phyloP scores from a whole-genome alignment of 2,888 invertebrate genomes.

The Myopa tessellatipennis region DNA sequence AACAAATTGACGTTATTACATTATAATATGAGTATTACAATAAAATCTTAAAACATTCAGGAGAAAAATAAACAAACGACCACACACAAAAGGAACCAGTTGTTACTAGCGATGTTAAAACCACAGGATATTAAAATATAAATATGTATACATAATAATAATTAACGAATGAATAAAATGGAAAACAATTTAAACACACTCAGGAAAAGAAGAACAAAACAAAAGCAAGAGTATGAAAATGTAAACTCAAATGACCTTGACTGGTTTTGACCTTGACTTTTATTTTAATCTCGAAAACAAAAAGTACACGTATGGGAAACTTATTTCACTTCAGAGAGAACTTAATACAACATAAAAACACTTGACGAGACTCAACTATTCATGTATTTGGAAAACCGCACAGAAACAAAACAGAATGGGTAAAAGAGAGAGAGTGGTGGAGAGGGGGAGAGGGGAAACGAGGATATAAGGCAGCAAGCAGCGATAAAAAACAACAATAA shows the following conservation, averaged over 20 bases:
- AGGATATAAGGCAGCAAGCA: too few species aligned
- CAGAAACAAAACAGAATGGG: not conserved
- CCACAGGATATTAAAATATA: too few species aligned
- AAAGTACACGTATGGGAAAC: not conserved
- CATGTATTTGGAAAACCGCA: not conserved
- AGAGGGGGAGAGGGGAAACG: too few species aligned
- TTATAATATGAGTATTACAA: too few species aligned
- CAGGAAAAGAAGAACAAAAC: not conserved
- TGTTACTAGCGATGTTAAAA: too few species aligned
- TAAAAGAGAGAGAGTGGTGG: not conserved
- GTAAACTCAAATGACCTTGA: constrained; percentile 13
- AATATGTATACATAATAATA: too few species aligned
- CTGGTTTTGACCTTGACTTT: not conserved
- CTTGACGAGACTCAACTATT: not conserved
- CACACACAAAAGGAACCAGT: too few species aligned
- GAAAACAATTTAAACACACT: not conserved
- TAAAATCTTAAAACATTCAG: too few species aligned
- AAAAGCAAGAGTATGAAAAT: not conserved
- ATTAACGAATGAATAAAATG: not conserved
- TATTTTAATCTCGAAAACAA: not conserved
- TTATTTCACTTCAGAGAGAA: not conserved
- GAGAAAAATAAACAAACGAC: too few species aligned
- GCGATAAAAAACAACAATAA: too few species aligned
- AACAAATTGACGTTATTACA: too few species aligned
- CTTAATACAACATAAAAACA: not conserved